Base-by-base conservation (phyloP, 2,888 invertebrate genomes). In the Fragum fragum region DNA sequence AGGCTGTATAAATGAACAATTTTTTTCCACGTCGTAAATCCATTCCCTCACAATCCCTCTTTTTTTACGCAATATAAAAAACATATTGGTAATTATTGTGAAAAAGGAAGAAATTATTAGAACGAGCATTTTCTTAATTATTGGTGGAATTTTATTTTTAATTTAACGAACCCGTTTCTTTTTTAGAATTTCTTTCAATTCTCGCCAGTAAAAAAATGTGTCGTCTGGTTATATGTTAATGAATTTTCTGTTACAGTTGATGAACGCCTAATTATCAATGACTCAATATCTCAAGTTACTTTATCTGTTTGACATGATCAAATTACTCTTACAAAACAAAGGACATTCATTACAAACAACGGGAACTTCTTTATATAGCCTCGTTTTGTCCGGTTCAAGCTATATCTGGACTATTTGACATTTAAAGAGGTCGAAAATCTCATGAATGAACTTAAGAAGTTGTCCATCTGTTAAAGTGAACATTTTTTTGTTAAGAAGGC, bases 371-470 rank as follows among this genome's bases (percentile, higher is more conserved):
- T 66, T 66, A 66, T 23, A 66, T 66, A 66, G 1, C 18, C 63
- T 29, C 1, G 1, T 11, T 32, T 36, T 11, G 47, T n/a, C 29
- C 36, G 18, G 18, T 28, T 0, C 53, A 70, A 29, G 53, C 18
- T 14, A 28, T 29, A 5, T 21, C 70, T 70, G 28, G 70, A 70
- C 28, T 29, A 53, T 39, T 11, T 18, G 47, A 68, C 68, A 32
- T 14, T 68, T 9, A 68, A 39, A 68, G 9, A n/a, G n/a, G 66
- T 61, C 36, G 29, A 47, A 72, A 39, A 76, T n/a, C 3, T 81
- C 81, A 74, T 81, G 81, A 81, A 81, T 77, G 81, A 81, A 73
- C 74, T 71, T 77, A 74, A 32, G 52, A 73, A 70, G 68, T 52
- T 53, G 28, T 59, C 26, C 70, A 71, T 74, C 55, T 32, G 42